Evolutionary conservation across 2,113 vertebrate genomes (phyloP).

Genomic region (Dicentrarchus labrax): DNA sequence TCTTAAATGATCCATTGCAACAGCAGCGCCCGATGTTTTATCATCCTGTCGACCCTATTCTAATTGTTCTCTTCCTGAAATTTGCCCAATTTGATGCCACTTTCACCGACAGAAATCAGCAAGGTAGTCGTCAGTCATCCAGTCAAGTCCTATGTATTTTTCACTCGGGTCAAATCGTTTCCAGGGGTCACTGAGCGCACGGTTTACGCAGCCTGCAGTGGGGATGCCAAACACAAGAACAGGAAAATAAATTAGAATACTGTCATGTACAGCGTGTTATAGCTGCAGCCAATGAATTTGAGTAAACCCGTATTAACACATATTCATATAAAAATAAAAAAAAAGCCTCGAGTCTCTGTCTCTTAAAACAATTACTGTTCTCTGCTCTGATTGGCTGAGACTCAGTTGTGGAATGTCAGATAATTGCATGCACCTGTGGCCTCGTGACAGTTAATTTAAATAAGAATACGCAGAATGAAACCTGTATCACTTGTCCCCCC

Average conservation of each 20-base stretch:
- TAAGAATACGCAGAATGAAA: neutral
- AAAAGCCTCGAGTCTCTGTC: neutral
- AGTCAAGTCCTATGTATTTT: slow-evolving; percentile 11
- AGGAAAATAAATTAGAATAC: no score
- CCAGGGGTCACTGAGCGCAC: slow-evolving; percentile 46
- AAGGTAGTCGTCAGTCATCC: slow-evolving; percentile 44
- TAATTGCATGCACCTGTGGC: slow-evolving; percentile 44
- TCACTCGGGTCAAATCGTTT: slow-evolving; percentile 55
- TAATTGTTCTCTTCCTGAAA: slow-evolving; percentile 18
- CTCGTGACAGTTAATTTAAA: neutral
- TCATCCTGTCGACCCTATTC: slow-evolving; percentile 3
- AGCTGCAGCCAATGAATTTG: neutral
- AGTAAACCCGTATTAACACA: neutral
- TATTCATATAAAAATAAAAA: neutral
- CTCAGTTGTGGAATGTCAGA: neutral
- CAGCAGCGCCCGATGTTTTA: neutral
- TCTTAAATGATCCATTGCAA: neutral
- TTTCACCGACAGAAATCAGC: slow-evolving; percentile 21
- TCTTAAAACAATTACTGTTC: neutral
- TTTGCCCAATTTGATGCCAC: slow-evolving; percentile 26
- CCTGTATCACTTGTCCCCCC: neutral
- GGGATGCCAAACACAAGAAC: neutral
- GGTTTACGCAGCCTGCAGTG: slow-evolving; percentile 11
- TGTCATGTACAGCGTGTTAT: no score
- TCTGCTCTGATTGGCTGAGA: slow-evolving; percentile 45